Conservation (phyloP, 2,888 invertebrate species). For the Pomacea canaliculata region DNA sequence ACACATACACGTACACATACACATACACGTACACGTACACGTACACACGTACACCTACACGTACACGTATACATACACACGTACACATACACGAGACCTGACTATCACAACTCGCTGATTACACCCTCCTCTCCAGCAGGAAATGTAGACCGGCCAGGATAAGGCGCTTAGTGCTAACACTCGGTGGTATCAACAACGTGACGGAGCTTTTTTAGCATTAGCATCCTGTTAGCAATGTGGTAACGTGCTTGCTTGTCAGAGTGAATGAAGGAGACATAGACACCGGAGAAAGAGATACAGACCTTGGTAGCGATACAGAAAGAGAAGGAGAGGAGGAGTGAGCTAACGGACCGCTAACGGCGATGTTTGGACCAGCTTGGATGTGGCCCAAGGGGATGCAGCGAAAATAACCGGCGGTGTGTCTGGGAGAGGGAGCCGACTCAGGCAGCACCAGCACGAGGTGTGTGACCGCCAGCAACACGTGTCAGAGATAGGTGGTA, state of each 20-base stretch:
- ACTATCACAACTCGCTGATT: too few species aligned
- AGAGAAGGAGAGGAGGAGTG: not conserved
- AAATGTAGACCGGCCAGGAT: too few species aligned
- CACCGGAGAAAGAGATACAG: constrained; percentile 18
- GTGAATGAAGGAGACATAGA: constrained; percentile 3
- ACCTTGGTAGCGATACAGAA: constrained; percentile 15
- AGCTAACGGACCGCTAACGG: not conserved
- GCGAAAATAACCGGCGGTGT: not conserved
- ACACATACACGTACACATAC: too few species aligned
- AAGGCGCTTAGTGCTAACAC: too few species aligned
- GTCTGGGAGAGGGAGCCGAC: not conserved
- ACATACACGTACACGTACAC: too few species aligned
- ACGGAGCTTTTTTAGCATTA: too few species aligned
- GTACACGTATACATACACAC: too few species aligned
- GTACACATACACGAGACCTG: too few species aligned
- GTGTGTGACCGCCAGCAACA: not conserved
- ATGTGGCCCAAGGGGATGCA: not conserved
- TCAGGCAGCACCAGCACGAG: not conserved
- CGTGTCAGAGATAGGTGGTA: not conserved
- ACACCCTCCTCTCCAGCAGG: too few species aligned
- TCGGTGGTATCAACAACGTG: too few species aligned
- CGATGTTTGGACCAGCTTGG: not conserved
- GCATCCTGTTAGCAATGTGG: too few species aligned
- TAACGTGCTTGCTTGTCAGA: not conserved
- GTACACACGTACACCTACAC: too few species aligned